Base-by-base conservation (phyloP, 1,140 invertebrate species). In the Drosophila varians region DNA sequence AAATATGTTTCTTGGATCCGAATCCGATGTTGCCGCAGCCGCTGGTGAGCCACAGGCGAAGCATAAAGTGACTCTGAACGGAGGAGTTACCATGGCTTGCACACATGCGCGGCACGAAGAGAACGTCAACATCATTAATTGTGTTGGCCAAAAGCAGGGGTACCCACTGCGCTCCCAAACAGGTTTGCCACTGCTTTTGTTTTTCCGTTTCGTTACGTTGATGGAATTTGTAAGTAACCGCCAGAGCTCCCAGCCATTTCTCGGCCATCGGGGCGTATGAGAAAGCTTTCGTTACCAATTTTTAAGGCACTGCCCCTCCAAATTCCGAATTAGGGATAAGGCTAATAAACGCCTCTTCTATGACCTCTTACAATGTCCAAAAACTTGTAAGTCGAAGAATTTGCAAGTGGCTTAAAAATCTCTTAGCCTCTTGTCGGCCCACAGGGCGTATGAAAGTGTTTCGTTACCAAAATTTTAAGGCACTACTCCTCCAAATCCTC, bases 71-170 rank as follows among this genome's bases (percentile, higher is more conserved):
- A 58, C 69, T 46, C 46, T 58, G 68, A 57, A 25, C 47, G 31
- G 42, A 72, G 31, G 42, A 72, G 68, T 62, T 72, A 69, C 65
- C 65, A 69, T 25, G 62, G 65, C 49, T 31, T 69, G 69, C 69
- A 72, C 69, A 72, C 69, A 72, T 72, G 69, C 69, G 56, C 36
- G 42, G 4, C 53, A 42, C 69, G 57, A 72, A 73, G 64, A 73
- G 69, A 73, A 73, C 69, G 69, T 62, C 69, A 72, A 73, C 70
- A 72, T 49, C 26, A 36, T 36, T 62, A 34, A 28, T 73, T 61
- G 70, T 52, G 69, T 60, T 40, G 57, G 56, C 40, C 56, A 38
- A 53, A 62, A 62, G 47, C 73, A 73, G 69, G 69, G 69, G 73
- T 53, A 49, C 68, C 36, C 69, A 58, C 36, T 36, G 43, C 25